phyloP scores from a whole-genome alignment of 1,140 invertebrate species.

The Drosophila watanabei region DNA sequence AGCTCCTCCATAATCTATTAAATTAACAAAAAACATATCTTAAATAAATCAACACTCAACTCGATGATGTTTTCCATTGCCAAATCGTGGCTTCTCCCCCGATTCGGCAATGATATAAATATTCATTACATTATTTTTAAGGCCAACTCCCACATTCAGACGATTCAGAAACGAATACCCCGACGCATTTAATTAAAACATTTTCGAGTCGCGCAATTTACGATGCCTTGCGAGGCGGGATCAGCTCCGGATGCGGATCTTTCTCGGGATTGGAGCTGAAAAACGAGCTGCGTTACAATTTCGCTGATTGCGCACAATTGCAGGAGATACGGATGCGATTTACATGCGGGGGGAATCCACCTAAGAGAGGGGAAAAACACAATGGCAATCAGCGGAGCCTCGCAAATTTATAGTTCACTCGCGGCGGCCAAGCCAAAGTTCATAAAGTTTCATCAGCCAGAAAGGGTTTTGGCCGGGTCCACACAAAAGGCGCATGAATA shows the following conservation, averaged over 20 bases:
- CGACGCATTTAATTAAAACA: conserved; percentile 79
- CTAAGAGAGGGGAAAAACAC: conserved; percentile 22
- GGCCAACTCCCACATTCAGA: conserved; percentile 43
- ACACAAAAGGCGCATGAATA: conserved; percentile 49
- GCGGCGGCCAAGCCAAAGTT: conserved; percentile 72
- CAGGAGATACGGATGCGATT: conserved; percentile 73
- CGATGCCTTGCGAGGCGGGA: conserved; percentile 25
- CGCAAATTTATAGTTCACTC: conserved; percentile 76
- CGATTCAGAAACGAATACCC: conserved; percentile 32
- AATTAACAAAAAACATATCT: not conserved
- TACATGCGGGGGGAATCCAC: conserved; percentile 51
- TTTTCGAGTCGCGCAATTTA: conserved; percentile 64
- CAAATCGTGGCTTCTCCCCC: not conserved
- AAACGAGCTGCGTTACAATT: conserved; percentile 79
- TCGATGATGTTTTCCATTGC: conserved; percentile 18
- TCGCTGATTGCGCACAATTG: conserved; percentile 80
- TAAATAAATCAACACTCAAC: not conserved
- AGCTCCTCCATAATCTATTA: not conserved
- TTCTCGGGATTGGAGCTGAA: conserved; percentile 39
- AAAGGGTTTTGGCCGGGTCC: conserved; percentile 22
- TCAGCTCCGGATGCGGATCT: conserved; percentile 32
- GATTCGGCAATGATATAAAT: conserved; percentile 38
- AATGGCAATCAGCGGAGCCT: conserved; percentile 72
- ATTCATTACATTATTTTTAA: conserved; percentile 52
- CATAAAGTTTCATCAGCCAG: conserved; percentile 79